Conservation (phyloP, 2,888 invertebrate genomes). For the Patella pellucida region DNA sequence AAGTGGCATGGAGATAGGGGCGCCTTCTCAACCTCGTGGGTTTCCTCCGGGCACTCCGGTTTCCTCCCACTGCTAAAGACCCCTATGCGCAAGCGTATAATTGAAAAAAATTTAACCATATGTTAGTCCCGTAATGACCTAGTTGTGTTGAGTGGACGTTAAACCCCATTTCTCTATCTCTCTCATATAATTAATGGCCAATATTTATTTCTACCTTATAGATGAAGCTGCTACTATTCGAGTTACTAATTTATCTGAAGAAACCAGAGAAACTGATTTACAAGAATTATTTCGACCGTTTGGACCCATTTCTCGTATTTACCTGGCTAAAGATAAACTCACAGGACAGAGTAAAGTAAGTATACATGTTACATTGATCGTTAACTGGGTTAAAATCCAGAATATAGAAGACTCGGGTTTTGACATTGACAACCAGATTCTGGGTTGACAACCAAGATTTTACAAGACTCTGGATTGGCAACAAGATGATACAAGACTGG, state of each 20-base stretch:
- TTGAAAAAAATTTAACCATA: no score
- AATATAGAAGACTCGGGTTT: neutral
- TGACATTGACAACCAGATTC: neutral
- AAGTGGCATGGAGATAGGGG: no score
- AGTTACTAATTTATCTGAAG: slow-evolving; percentile 96
- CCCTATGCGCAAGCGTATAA: no score
- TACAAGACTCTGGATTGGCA: no score
- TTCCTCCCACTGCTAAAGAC: no score
- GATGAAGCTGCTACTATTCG: slow-evolving; percentile 85
- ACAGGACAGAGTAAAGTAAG: slow-evolving; percentile 74
- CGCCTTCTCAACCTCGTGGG: no score
- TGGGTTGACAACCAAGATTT: no score
- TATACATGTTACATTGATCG: neutral
- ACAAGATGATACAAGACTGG: no score
- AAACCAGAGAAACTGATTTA: slow-evolving; percentile 91
- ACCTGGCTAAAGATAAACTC: slow-evolving; percentile 89
- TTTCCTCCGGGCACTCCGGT: no score
- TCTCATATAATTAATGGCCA: neutral
- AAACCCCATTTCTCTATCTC: no score
- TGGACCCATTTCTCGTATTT: slow-evolving; percentile 93
- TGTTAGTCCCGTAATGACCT: no score
- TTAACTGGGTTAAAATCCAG: neutral
- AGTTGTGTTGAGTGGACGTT: no score
- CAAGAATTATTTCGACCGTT: slow-evolving; percentile 95
- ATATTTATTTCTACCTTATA: slow-evolving; percentile 32